Base-by-base conservation (phyloP, 2,888 invertebrate genomes). In the Chironomus tentans region DNA sequence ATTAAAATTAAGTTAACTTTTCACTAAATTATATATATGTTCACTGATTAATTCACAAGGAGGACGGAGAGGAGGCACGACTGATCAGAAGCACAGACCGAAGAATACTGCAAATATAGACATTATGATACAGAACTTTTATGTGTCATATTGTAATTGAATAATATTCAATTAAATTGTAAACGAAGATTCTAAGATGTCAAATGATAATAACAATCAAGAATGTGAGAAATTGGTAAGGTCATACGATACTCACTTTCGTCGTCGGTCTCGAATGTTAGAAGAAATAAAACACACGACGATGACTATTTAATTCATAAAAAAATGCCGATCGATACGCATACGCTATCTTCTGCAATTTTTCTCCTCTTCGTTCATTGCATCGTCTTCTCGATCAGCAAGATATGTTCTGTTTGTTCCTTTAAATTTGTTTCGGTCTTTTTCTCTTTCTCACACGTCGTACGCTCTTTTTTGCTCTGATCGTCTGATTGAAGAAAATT, bases 301-400 rank as follows among this genome's bases (percentile, higher is more conserved):
- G 50, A 50, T 5, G 50, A 13, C 18, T 56, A 7, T 56, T 18
- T 15, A 56, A 56, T 56, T 15, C 56, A 18, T 56, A 15, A 7
- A 18, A 38, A 10, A 38, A 38, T 18, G 15, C 18, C 15, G 18
- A 18, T n/a, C 4, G 15, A 56, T 15, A 56, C 18, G 18, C 56
- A 56, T 15, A 18, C 56, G 15, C 5, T n/a, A 56, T 15, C 18
- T 18, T 56, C n/a, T 50, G 50, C 56, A 56, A 56, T 18, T n/a
- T 56, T 13, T n/a, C 38, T 38, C 10, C 1, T 38, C 10, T 38
- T 38, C 38, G 7, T 38, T 38, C 93, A 94, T 28, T 28, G 28
- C 28, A 28, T 38, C 38, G 38, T 38, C 38, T 38, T 38, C 38
- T 38, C 38, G 38, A 38, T 38, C 38, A 38, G 38, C n/a, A n/a